Conservation (phyloP, 2,888 invertebrate genomes). For the Drosophila mayaguana region DNA sequence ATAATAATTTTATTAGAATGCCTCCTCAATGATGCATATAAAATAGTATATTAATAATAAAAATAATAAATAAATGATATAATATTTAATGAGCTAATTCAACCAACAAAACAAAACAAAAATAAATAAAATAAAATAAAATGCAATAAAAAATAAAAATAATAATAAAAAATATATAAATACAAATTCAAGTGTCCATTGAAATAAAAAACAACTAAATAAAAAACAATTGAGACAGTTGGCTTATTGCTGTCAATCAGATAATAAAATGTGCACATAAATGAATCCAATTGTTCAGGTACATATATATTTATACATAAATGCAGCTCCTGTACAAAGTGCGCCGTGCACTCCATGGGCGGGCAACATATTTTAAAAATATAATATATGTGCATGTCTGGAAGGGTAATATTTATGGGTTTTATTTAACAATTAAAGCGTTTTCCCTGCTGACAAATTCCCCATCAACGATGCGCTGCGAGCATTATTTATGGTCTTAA, state of each 20-base stretch:
- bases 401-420: constrained; percentile 17
- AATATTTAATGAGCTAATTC: too few relatives aligned
- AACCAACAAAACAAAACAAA: too few relatives aligned
- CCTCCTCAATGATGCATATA: too few relatives aligned
- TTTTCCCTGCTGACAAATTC: constrained; percentile 12
- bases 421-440: constrained; percentile 26
- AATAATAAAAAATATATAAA: too few relatives aligned
- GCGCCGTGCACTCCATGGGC: not conserved
- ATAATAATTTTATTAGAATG: too few relatives aligned
- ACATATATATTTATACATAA: not conserved
- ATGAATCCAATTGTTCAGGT: constrained; percentile 2
- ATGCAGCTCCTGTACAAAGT: not conserved
- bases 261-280: not conserved
- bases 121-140: too few relatives aligned
- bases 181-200: too few relatives aligned
- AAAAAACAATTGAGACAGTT: not conserved
- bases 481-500: constrained; percentile 47
- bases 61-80: too few relatives aligned
- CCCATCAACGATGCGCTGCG: constrained; percentile 3
- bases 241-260: not conserved
- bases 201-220: too few relatives aligned
- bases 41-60: too few relatives aligned
- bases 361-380: constrained; percentile 6
- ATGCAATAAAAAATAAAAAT: too few relatives aligned
- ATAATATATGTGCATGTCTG: not conserved